Percentiles rank a stretch among this genome's conserved stretches.
phyloP scores from a whole-genome alignment of 1,140 invertebrate genomes.

The Drosophila persimilis region DNA sequence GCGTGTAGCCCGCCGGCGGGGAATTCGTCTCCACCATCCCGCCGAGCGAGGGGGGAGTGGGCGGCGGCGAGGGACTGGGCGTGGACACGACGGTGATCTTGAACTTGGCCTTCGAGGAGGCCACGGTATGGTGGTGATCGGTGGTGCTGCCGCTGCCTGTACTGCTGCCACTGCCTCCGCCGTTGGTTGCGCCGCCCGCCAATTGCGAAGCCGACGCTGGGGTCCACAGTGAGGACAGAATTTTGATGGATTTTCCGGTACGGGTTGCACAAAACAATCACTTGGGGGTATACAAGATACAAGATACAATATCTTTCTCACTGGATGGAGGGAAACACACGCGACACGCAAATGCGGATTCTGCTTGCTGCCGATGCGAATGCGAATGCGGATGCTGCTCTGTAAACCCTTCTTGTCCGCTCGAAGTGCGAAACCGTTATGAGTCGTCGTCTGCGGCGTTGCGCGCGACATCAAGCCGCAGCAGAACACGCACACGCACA shows the following conservation, averaged over 20 bases:
- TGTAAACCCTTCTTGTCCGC: slow-evolving; percentile 73
- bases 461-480: slow-evolving; percentile 53
- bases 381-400: slow-evolving; percentile 3
- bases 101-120: slow-evolving; percentile 64
- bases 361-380: slow-evolving; percentile 5
- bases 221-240: slow-evolving; percentile 82
- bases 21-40: slow-evolving; percentile 77
- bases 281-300: neutral
- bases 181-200: slow-evolving; percentile 55
- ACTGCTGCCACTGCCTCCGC: slow-evolving; percentile 37
- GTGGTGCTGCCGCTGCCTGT: slow-evolving; percentile 23
- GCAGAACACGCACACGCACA: slow-evolving; percentile 14
- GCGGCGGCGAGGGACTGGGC: slow-evolving; percentile 74
- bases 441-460: slow-evolving; percentile 36
- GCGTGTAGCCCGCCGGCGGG: slow-evolving; percentile 67
- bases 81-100: slow-evolving; percentile 80
- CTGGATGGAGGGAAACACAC: slow-evolving; percentile 4
- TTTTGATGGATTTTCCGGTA: slow-evolving; percentile 58
- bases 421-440: slow-evolving; percentile 80
- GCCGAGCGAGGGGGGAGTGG: slow-evolving; percentile 59
- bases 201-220: slow-evolving; percentile 69
- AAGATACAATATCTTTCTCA: neutral
- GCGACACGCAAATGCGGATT: slow-evolving; percentile 17
- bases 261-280: neutral
- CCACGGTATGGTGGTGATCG: slow-evolving; percentile 16